A percentile compares a stretch with the other conserved stretches of the same genome.
Conservation (phyloP, 2,113 vertebrate genomes). For the Acanthisitta chloris region DNA sequence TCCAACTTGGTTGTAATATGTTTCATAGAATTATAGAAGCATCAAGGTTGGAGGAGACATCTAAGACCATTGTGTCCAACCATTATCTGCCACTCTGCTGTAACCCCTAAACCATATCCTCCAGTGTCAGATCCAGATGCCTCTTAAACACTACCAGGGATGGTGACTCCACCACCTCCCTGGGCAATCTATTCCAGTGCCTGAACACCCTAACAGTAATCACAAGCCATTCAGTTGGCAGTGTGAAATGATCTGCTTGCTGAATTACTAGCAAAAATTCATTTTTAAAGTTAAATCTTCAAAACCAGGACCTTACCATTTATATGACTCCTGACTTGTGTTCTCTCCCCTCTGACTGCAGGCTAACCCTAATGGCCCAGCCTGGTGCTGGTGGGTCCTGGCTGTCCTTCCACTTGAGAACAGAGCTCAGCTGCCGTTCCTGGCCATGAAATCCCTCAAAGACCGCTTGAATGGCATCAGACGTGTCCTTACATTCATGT, state of each 20-base stretch:
- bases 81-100: too few species aligned
- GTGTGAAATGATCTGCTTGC: neutral
- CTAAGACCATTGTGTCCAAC: too few species aligned
- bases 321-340: neutral
- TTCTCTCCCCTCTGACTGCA: neutral
- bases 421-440: slow-evolving; percentile 80
- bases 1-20: neutral
- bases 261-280: neutral
- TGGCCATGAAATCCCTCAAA: slow-evolving; percentile 79
- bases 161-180: too few species aligned
- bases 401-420: slow-evolving; percentile 82
- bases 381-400: slow-evolving; percentile 84
- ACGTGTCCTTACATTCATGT: slow-evolving; percentile 77
- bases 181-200: too few species aligned
- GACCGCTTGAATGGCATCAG: slow-evolving; percentile 77
- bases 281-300: neutral
- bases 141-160: too few species aligned
- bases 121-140: too few species aligned
- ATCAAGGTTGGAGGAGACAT: too few species aligned
- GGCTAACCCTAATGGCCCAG: slow-evolving; percentile 77
- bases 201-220: too few species aligned
- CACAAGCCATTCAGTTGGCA: neutral
- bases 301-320: neutral
- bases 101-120: too few species aligned
- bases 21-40: too few species aligned